Evolutionary conservation across 2,113 vertebrate genomes (phyloP), one percentile per base, ranked within the genome.

Genomic region (Columba livia): DNA sequence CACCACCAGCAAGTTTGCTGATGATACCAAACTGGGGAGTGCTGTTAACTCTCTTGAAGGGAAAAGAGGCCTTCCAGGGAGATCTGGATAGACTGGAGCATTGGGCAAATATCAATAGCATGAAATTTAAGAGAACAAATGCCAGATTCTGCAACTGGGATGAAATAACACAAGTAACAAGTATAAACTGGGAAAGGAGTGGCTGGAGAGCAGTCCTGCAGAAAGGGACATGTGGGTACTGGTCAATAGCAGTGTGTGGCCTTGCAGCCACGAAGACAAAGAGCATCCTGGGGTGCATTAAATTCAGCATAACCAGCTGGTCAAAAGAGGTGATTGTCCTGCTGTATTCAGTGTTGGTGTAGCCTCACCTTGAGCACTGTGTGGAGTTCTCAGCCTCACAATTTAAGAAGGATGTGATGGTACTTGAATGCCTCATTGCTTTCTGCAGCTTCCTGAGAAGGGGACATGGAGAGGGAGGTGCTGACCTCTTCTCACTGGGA

Each of bases 121-220:
- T 64, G 44, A 58, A 40, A 57, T 64, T 64, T 40, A 29, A 64
- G 40, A 44, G 53, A 44, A 73, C 51, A 31, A 53, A n/a, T n/a
- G 21, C 28, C 21, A 4, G 31, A 48, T 72, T 40, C 70, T 72
- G 28, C 70, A 72, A 15, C 28, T 40, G 14, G 51, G 51, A 56
- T 1, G 6, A 12, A 70, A 12, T 15, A 70, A 70, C 0, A 2
- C 6, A 0, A 7, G 67, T 4, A 17, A 51, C 48, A 51, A 70
- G 18, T 6, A 51, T 11, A 16, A 3, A 3, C 1, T 26, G 9
- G 32, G 32, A 69, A 47, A 69, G 44, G 44, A 69, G 44, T 6
- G 44, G n/a, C 67, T 29, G 67, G 66, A 51, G n/a, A 70, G n/a
- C 67, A 51, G 66, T n/a, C n/a, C 66, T 36, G 24, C 66, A 50